phyloP scores from a whole-genome alignment of 2,888 invertebrate species.

The Lymantria monacha region DNA sequence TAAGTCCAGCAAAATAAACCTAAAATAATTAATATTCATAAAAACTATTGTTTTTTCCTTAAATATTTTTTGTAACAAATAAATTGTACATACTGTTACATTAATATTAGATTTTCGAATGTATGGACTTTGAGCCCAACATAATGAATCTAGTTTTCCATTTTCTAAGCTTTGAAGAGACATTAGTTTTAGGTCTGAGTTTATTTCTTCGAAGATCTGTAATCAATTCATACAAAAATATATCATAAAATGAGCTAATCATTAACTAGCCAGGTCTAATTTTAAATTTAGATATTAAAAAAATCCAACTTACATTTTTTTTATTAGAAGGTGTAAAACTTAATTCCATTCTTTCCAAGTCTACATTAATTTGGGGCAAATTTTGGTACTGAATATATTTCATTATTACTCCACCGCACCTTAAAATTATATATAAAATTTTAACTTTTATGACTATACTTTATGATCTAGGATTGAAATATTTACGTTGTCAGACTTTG shows the following conservation, averaged over 20 bases:
- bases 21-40: neutral
- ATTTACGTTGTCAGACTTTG: too few species aligned
- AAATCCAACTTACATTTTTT: neutral
- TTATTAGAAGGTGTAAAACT: neutral
- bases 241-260: neutral
- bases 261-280: neutral
- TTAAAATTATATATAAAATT: neutral
- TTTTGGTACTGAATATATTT: neutral
- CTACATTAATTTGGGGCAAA: neutral
- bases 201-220: neutral
- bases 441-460: neutral
- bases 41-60: neutral
- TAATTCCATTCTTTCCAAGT: neutral
- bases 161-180: neutral
- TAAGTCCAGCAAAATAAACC: conserved; percentile 23
- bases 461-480: neutral
- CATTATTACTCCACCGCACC: neutral
- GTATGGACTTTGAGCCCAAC: neutral
- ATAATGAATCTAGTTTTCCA: neutral
- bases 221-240: too few species aligned
- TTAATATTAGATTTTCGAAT: neutral
- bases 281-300: neutral
- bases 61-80: neutral
- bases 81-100: neutral
- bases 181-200: neutral